Percentiles rank a stretch among this genome's conserved stretches.
Conservation (phyloP, 2,113 vertebrate genomes). For the Perca fluviatilis region DNA sequence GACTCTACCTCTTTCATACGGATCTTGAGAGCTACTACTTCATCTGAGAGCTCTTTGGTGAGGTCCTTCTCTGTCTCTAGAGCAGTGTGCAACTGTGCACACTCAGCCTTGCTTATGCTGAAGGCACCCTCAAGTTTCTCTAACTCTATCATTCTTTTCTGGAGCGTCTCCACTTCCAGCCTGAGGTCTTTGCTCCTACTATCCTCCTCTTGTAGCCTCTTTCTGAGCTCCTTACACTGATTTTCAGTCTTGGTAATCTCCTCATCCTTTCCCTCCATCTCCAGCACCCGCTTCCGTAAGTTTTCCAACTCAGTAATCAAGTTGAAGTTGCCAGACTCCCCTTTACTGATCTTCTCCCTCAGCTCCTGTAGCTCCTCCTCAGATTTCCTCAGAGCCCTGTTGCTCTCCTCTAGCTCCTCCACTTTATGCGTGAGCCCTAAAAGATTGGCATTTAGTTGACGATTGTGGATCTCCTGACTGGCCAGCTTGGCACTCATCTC, state of each 20-base stretch:
- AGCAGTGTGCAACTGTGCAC: conserved; percentile 88
- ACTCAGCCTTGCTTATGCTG: conserved; percentile 90
- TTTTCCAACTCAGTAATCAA: conserved; percentile 95
- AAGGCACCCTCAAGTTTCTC: conserved; percentile 94
- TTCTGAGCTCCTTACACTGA: conserved; percentile 92
- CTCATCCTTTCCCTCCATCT: conserved; percentile 98
- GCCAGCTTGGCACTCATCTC: conserved; percentile 93
- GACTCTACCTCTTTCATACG: conserved; percentile 95
- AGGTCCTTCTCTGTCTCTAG: conserved; percentile 92
- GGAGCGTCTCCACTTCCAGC: conserved; percentile 93
- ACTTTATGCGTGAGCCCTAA: conserved; percentile 88
- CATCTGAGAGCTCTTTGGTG: conserved; percentile 92
- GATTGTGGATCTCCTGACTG: conserved; percentile 89
- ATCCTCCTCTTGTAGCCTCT: conserved; percentile 92
- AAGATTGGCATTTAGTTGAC: conserved; percentile 91
- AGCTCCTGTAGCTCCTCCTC: conserved; percentile 94
- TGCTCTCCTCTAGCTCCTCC: conserved; percentile 94
- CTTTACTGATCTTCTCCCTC: conserved; percentile 92
- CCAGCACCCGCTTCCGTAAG: conserved; percentile 91
- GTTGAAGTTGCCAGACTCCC: conserved; percentile 93
- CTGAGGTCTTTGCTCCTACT: conserved; percentile 90
- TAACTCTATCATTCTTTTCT: conserved; percentile 93
- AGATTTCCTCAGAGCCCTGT: conserved; percentile 89
- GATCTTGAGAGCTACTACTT: conserved; percentile 91
- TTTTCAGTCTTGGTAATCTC: conserved; percentile 95